Evolutionary conservation across 2,888 invertebrate species (phyloP), one percentile per base, ranked within the genome.

Genomic region (Cabera pusaria): DNA sequence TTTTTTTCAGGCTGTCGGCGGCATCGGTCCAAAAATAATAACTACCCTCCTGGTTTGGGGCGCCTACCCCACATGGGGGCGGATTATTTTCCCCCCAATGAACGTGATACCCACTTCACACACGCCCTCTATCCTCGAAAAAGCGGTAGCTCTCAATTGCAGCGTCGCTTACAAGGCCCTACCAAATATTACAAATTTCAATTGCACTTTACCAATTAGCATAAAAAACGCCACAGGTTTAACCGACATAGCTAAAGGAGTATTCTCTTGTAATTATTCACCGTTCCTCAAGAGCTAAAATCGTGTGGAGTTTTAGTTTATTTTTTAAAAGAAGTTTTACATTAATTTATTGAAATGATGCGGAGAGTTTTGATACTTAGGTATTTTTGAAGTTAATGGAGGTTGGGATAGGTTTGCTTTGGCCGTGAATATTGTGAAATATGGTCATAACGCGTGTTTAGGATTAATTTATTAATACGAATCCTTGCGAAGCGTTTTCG

Each of bases 21-120:
- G 96, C 5, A 91, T 94, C 44, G 93, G 94, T 0, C 95, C 97
- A 12, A 95, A 95, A 48, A 74, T 95, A 4, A 92, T 96, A 26
- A 94, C 96, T 0, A 91, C 96, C 0, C 59, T 93, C 1, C 78
- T 95, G 1, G 90, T 96, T 5, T 93, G 94, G 71, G 74, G 91
- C 0, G 90, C 94, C 7, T 95, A 95, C 72, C 93, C 95, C 23
- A 93, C 94, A 0, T 93, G 94, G 91, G 96, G 95, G 0, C 80
- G 84, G 2, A 73, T 92, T 4, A 92, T 96, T 28, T 97, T 87
- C 79, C 69, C 74, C 1, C 50, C 58, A 0, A 48, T 63, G 0
- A 56, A 64, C 27, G 1, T 6, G 0, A 45, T 36, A 0, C 8
- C 54, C 0, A 2, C 22, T 1, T 7, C 17, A 3, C n/a, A 19